Conservation (phyloP, 2,797 vertebrate genomes). For the Lithobates pipiens region DNA sequence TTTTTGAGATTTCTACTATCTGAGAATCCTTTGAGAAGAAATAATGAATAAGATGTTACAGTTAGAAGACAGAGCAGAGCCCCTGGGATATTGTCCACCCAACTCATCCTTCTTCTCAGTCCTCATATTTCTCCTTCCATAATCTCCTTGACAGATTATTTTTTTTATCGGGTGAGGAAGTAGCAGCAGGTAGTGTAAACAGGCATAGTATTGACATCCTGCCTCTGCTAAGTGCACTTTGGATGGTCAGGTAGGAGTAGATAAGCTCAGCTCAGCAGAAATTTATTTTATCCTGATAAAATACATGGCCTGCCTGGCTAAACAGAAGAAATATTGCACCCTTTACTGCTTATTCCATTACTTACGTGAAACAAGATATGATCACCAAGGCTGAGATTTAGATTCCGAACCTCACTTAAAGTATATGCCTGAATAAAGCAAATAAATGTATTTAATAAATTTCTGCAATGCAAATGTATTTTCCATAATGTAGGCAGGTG, state of each 20-base stretch:
- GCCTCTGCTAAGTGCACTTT: conserved; percentile 28
- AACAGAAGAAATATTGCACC: conserved; percentile 16
- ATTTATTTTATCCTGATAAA: conserved; percentile 15
- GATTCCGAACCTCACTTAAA: background rate
- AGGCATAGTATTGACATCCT: conserved; percentile 34
- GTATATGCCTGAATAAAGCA: background rate
- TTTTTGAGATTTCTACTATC: too few species aligned
- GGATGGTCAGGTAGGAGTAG: background rate
- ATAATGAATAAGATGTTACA: background rate
- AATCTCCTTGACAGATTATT: conserved; percentile 27
- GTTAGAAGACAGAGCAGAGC: background rate
- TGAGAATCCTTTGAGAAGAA: too few species aligned
- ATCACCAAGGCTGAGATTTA: background rate
- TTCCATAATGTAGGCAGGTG: background rate
- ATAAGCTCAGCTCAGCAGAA: conserved; percentile 22
- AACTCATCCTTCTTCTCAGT: conserved; percentile 5
- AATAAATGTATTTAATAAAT: background rate
- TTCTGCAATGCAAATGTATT: background rate
- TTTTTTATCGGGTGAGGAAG: conserved; percentile 29
- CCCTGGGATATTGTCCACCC: conserved; percentile 1
- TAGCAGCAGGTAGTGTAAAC: conserved; percentile 24
- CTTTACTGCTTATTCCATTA: background rate
- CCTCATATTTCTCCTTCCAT: conserved; percentile 25
- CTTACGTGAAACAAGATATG: background rate
- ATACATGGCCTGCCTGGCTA: background rate